Conservation (phyloP, 1,140 invertebrate species). For the Centruroides vittatus region DNA sequence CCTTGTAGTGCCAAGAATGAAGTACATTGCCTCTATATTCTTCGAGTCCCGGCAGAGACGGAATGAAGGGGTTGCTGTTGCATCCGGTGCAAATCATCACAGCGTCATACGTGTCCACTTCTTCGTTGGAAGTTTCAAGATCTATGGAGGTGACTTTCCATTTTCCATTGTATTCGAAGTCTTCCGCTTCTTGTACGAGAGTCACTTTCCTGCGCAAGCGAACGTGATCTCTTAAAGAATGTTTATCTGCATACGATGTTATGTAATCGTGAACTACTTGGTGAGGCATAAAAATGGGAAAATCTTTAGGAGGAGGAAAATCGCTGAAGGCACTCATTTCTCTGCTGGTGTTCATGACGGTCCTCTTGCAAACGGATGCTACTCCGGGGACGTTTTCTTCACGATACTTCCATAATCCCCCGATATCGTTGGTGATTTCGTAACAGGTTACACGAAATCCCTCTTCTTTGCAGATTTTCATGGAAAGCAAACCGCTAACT, state of each 20-base stretch:
- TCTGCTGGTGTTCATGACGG: slow-evolving; percentile 34
- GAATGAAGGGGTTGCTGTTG: slow-evolving; percentile 1
- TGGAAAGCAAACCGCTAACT: slow-evolving; percentile 2
- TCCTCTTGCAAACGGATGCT: slow-evolving; percentile 19
- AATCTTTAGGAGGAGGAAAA: slow-evolving; percentile 9
- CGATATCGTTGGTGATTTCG: slow-evolving; percentile 31
- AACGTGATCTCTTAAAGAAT: slow-evolving; percentile 17
- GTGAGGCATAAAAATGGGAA: slow-evolving; percentile 25
- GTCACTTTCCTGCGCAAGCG: background rate
- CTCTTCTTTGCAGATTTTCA: slow-evolving; percentile 6
- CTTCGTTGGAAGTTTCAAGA: slow-evolving; percentile 8
- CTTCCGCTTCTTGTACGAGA: slow-evolving; percentile 17
- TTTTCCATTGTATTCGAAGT: slow-evolving; percentile 25
- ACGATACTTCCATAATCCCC: slow-evolving; percentile 37
- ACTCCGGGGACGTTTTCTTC: slow-evolving; percentile 21
- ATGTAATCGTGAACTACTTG: slow-evolving; percentile 28
- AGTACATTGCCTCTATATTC: slow-evolving; percentile 32
- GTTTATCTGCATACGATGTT: slow-evolving; percentile 27
- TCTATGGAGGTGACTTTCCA: slow-evolving; percentile 25
- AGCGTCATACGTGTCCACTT: slow-evolving; percentile 28
- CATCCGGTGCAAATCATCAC: slow-evolving; percentile 30
- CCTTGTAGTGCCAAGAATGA: slow-evolving; percentile 19
- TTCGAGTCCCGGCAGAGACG: slow-evolving; percentile 18
- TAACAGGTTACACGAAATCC: slow-evolving; percentile 29
- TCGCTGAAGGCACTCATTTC: slow-evolving; percentile 34